A percentile compares a stretch with the other conserved stretches of the same genome.
Conservation (phyloP, 2,797 vertebrate genomes). For the Thripadectes ignobilis region DNA sequence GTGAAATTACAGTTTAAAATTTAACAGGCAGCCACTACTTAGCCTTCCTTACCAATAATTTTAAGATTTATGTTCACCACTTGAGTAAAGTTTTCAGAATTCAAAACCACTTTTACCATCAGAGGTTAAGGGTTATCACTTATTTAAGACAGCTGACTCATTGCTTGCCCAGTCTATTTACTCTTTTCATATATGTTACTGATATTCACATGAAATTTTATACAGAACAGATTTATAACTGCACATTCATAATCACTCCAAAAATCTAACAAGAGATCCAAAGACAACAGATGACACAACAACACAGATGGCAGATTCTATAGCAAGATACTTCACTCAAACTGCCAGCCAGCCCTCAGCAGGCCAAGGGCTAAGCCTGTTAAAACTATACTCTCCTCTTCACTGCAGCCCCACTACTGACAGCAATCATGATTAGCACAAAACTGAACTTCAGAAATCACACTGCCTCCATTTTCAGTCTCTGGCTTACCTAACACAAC, state of each 20-base stretch:
- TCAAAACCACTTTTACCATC: constrained; percentile 3
- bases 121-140: neutral
- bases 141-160: neutral
- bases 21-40: neutral
- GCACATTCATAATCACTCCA: neutral
- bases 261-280: neutral
- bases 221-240: neutral
- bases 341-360: neutral
- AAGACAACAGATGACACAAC: neutral
- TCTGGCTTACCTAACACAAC: neutral
- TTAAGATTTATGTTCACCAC: constrained; percentile 10
- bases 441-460: neutral
- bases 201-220: neutral
- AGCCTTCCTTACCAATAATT: neutral
- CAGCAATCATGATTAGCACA: neutral
- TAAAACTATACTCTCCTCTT: neutral
- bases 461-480: neutral
- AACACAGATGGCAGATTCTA: neutral
- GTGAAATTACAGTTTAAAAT: neutral
- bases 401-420: neutral
- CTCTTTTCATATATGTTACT: neutral
- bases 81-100: neutral
- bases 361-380: neutral
- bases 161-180: neutral
- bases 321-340: neutral